Percentiles rank a stretch among this genome's conserved stretches.
These are phyloP conservation scores for Botia kubotai DNA, from an alignment of 2,797 vertebrate species.

Conservation along the genomic window DNA sequence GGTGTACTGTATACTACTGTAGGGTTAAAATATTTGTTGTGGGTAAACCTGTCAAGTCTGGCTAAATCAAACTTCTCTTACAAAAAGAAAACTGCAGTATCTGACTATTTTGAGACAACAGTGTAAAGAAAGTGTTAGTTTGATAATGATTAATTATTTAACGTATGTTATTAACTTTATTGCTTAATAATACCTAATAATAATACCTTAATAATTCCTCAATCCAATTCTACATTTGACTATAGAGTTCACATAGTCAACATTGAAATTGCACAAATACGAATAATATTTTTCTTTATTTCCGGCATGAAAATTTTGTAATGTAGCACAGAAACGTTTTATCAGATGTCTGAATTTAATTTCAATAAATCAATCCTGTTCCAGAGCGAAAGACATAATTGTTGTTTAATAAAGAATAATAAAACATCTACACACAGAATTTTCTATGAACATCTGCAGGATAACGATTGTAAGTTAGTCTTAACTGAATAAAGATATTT, in stretches of 20 bases:
- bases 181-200: neutral
- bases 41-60: conserved; percentile 79
- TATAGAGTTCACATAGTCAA: conserved; percentile 8
- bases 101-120: neutral
- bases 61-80: conserved; percentile 1
- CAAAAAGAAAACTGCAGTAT: too few species aligned
- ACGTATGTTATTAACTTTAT: neutral
- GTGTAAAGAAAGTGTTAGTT: neutral
- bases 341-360: conserved; percentile 27
- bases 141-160: neutral
- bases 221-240: conserved; percentile 32
- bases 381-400: neutral
- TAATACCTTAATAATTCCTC: neutral
- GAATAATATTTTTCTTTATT: neutral
- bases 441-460: conserved; percentile 13
- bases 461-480: conserved; percentile 26
- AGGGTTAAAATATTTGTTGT: conserved; percentile 89
- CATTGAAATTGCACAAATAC: neutral
- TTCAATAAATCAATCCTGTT: conserved; percentile 18
- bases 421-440: conserved; percentile 16
- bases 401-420: conserved; percentile 39
- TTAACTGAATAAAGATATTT: conserved; percentile 16
- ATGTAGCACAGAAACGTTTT: neutral
- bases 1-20: conserved; percentile 87
- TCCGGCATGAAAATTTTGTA: neutral